phyloP scores from a whole-genome alignment of 2,888 invertebrate species.

The Eucriotettix oculatus region DNA sequence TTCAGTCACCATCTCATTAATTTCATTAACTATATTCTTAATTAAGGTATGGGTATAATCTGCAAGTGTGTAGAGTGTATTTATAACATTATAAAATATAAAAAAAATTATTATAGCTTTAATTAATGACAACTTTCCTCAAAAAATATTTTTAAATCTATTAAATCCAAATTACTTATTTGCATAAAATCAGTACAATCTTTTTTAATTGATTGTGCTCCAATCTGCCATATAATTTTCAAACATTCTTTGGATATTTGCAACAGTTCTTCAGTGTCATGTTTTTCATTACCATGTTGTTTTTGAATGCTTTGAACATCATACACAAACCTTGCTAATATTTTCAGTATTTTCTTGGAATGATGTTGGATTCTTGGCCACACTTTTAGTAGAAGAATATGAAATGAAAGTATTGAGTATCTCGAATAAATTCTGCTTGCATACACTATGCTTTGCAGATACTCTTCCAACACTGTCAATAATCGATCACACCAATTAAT shows the following conservation, averaged over 20 bases:
- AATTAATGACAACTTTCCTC: too few relatives aligned
- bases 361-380: background rate
- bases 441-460: background rate
- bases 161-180: too few relatives aligned
- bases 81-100: too few relatives aligned
- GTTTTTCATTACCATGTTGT: background rate
- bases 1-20: too few relatives aligned
- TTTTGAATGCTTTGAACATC: background rate
- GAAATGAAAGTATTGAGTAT: background rate
- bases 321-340: background rate
- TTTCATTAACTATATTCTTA: too few relatives aligned
- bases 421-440: background rate
- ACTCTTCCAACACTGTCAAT: background rate
- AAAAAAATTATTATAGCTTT: too few relatives aligned
- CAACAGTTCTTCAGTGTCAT: background rate
- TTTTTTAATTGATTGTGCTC: background rate
- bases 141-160: too few relatives aligned
- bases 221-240: background rate
- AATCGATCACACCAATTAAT: background rate
- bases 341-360: background rate
- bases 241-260: background rate
- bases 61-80: too few relatives aligned
- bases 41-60: too few relatives aligned
- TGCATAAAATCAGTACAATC: background rate
- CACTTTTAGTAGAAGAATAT: background rate